phyloP scores from a whole-genome alignment of 2,888 invertebrate species.

The Volucella bombylans region DNA sequence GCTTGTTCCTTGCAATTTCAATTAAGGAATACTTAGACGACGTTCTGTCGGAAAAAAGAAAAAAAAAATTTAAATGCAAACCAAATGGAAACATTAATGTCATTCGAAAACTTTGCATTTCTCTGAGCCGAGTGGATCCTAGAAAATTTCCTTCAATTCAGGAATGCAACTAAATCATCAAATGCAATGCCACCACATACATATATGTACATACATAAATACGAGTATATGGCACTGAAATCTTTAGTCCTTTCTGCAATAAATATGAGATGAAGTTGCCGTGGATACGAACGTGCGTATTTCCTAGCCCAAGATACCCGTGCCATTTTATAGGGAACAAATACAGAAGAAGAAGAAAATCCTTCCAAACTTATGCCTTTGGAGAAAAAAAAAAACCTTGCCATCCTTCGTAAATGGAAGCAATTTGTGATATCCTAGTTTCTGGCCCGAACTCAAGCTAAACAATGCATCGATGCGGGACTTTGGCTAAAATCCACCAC shows the following conservation, averaged over 20 bases:
- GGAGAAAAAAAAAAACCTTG: conserved; percentile 7
- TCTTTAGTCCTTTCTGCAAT: not conserved
- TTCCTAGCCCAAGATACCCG: conserved; percentile 13
- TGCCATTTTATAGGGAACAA: not conserved
- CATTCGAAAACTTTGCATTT: conserved; percentile 40
- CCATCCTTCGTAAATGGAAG: conserved; percentile 29
- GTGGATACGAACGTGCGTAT: not conserved
- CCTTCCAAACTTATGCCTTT: conserved; percentile 22
- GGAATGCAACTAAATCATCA: conserved; percentile 5
- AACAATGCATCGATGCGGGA: not conserved
- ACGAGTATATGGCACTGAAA: too few relatives aligned
- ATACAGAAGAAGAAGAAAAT: conserved; percentile 16
- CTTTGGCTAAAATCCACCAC: not conserved
- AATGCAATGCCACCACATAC: not conserved
- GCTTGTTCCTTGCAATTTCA: conserved; percentile 9
- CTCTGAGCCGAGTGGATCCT: not conserved
- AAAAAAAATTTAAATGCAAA: not conserved
- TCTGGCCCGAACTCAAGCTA: not conserved
- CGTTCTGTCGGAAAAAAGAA: not conserved
- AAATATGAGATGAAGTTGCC: conserved; percentile 24
- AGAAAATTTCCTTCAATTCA: conserved; percentile 11
- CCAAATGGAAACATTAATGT: conserved; percentile 27
- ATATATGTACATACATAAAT: too few relatives aligned
- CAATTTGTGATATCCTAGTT: conserved; percentile 26
- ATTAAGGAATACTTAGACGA: conserved; percentile 14